These are phyloP conservation scores for Agelastica alni DNA, from an alignment of 2,888 invertebrate species.

Conservation along the genomic window DNA sequence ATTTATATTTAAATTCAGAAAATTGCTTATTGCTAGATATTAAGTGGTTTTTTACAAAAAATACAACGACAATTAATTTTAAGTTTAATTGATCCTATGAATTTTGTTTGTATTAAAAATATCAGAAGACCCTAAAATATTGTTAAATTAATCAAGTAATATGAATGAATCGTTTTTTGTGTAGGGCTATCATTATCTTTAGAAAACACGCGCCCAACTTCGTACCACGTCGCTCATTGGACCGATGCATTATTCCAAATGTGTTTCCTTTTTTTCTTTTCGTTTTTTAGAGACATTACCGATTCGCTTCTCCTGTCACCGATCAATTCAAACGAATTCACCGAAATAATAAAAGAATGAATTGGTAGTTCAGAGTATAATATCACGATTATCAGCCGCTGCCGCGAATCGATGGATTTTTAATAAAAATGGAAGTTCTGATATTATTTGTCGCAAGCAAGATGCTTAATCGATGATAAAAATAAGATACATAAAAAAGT, in stretches of 20 bases:
- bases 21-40: too few species aligned
- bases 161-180: constrained; percentile 22
- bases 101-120: too few species aligned
- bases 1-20: too few species aligned
- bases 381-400: constrained; percentile 5
- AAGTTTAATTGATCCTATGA: too few species aligned
- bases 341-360: constrained; percentile 6
- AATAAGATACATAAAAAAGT: too few species aligned
- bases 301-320: constrained; percentile 36
- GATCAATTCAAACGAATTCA: constrained; percentile 30
- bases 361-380: neutral
- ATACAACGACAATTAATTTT: too few species aligned
- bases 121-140: constrained; percentile 11
- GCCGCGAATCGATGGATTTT: too few species aligned
- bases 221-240: constrained; percentile 22
- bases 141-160: constrained; percentile 9
- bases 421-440: too few species aligned
- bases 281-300: constrained; percentile 27
- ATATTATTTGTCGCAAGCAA: too few species aligned
- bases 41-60: too few species aligned
- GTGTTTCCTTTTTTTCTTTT: constrained; percentile 11
- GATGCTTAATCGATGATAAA: too few species aligned
- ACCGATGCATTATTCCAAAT: constrained; percentile 22
- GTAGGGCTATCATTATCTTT: constrained; percentile 23
- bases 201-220: constrained; percentile 19